Percentiles rank a stretch among this genome's conserved stretches.
These are phyloP conservation scores for Myrmophylax atrothorax DNA, from an alignment of 2,113 vertebrate genomes.

Conservation along the genomic window DNA sequence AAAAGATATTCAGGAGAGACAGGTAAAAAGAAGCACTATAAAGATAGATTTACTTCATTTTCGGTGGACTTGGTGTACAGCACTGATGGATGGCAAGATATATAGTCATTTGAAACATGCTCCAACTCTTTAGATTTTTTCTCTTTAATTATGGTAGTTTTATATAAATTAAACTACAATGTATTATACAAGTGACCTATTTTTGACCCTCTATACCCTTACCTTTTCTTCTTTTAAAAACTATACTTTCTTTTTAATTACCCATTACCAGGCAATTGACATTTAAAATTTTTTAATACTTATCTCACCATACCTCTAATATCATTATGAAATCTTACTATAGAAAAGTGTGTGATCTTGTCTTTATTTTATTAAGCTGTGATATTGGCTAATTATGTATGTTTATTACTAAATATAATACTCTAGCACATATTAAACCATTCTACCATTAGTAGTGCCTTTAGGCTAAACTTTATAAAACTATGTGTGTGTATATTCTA, in stretches of 20 bases:
- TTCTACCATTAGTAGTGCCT: slow-evolving; percentile 86
- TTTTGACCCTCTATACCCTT: slow-evolving; percentile 68
- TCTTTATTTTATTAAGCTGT: slow-evolving; percentile 80
- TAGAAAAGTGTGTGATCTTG: slow-evolving; percentile 75
- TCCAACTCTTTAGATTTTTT: slow-evolving; percentile 49
- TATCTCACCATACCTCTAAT: slow-evolving; percentile 72
- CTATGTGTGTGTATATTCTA: slow-evolving; percentile 81
- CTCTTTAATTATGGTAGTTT: slow-evolving; percentile 71
- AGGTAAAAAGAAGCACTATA: background rate
- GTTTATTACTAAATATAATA: slow-evolving; percentile 87
- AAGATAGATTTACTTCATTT: slow-evolving; percentile 13
- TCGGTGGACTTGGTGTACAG: slow-evolving; percentile 4
- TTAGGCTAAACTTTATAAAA: slow-evolving; percentile 85
- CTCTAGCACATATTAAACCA: slow-evolving; percentile 92
- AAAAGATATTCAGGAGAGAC: background rate
- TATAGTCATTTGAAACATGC: slow-evolving; percentile 35
- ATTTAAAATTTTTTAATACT: slow-evolving; percentile 67
- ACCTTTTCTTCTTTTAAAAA: slow-evolving; percentile 66
- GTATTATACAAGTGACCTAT: slow-evolving; percentile 75
- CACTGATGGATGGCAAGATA: slow-evolving; percentile 52
- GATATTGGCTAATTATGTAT: slow-evolving; percentile 85
- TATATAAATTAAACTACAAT: slow-evolving; percentile 78
- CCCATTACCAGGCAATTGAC: slow-evolving; percentile 56
- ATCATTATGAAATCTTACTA: slow-evolving; percentile 78
- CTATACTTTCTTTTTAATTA: slow-evolving; percentile 69